Base-by-base conservation (phyloP, 2,888 invertebrate genomes). In the Platycheirus albimanus region DNA sequence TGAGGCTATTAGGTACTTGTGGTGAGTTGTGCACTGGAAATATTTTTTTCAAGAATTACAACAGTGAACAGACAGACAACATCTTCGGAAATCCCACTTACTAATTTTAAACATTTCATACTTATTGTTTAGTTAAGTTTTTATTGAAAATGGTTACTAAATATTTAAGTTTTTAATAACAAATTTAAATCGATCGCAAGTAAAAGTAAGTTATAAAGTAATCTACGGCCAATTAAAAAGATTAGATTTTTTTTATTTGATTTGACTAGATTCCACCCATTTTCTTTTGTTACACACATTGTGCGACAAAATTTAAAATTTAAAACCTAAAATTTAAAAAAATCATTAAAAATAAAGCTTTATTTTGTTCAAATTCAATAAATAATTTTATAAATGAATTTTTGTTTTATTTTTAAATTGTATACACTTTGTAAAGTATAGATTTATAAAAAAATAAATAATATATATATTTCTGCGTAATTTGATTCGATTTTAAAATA, bases 261-360 rank as follows among this genome's bases (percentile, higher is more conserved):
- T 66, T 52, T 83, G 83, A 83, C 83, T 83, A 83, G 83, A 83
- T 78, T 74, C 45, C 83, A 83, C 83, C 78, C 83, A 83, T 83
- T 74, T 80, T 71, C 24, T 63, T 61, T 15, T 72, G 67, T 69
- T 15, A n/a, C n/a, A 28, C 77, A 69, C 28, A 72, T 56, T 69
- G 52, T 33, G 74, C 58, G 64, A 30, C 66, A 77, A 78, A 72
- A 41, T 49, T 33, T 63, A 33, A 77, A 67, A 45, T n/a, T 45
- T 72, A 63, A 67, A 13, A 69, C 64, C 69, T 78, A 74, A 51
- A 51, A 58, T 45, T 41, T 72, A 63, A 72, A 61, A 69, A 63
- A 78, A n/a, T n/a, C n/a, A n/a, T 66, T 69, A 51, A 64, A 78
- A 77, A 58, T 83, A 78, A 74, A 77, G 52, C 71, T 83, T 72